These are phyloP conservation scores for Pseudomyrmex flavicornis DNA, from an alignment of 1,140 invertebrate genomes.

Conservation along the genomic window DNA sequence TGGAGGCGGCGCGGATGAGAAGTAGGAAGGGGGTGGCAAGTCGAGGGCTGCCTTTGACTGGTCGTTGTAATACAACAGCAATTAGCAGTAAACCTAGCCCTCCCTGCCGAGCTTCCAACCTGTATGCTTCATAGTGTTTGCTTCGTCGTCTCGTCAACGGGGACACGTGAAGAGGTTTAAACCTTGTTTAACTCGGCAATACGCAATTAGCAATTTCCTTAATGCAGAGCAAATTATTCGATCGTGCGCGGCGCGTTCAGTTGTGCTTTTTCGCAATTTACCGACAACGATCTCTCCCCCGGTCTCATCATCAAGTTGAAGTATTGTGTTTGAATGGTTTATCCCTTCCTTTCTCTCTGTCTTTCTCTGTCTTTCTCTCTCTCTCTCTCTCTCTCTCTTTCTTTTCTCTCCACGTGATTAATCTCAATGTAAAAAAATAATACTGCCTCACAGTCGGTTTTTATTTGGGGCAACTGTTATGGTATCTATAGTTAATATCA, in stretches of 20 bases:
- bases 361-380: no score
- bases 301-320: neutral
- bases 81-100: conserved; percentile 77
- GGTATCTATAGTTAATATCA: conserved; percentile 59
- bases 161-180: conserved; percentile 72
- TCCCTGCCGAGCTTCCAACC: conserved; percentile 64
- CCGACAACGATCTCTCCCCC: neutral
- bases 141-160: conserved; percentile 66
- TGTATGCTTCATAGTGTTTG: conserved; percentile 70
- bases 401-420: conserved; percentile 11
- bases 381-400: no score
- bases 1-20: conserved; percentile 47
- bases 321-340: neutral
- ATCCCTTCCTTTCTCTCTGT: no score
- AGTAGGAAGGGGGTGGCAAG: conserved; percentile 57
- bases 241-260: conserved; percentile 3
- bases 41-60: conserved; percentile 73
- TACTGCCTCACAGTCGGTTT: conserved; percentile 62
- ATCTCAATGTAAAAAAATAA: conserved; percentile 53
- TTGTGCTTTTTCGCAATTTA: conserved; percentile 38
- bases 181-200: conserved; percentile 71
- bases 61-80: conserved; percentile 77
- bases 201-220: conserved; percentile 67
- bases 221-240: conserved; percentile 56
- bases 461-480: conserved; percentile 68